A percentile compares a stretch with the other conserved stretches of the same genome.
These are phyloP conservation scores for Cepaea nemoralis DNA, from an alignment of 1,140 invertebrate species.

Conservation along the genomic window DNA sequence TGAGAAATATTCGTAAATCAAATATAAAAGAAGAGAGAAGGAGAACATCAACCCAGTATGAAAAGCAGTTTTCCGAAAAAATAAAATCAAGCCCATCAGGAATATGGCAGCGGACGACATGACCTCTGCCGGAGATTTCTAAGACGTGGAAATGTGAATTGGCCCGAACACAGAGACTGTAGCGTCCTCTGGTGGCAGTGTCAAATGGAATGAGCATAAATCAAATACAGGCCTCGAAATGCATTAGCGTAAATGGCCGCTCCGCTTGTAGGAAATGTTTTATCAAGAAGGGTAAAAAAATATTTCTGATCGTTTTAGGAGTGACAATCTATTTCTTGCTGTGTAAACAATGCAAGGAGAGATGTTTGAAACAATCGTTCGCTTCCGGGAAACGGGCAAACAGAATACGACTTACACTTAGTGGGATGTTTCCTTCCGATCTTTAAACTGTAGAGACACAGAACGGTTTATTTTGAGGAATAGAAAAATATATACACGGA, in stretches of 20 bases:
- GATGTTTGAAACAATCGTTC: no score
- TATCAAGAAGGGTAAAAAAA: no score
- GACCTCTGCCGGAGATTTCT: neutral
- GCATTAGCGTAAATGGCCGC: neutral
- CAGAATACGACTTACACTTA: no score
- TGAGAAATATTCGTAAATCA: neutral
- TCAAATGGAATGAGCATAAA: constrained; percentile 13
- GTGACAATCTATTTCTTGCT: no score
- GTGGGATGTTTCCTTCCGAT: no score
- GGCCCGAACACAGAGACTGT: neutral
- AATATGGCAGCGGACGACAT: neutral
- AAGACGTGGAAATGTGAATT: neutral
- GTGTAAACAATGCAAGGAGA: no score
- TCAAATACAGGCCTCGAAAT: neutral
- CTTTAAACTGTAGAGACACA: no score
- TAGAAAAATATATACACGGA: no score
- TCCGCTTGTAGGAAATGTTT: neutral
- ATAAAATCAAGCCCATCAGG: neutral
- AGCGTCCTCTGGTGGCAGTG: neutral
- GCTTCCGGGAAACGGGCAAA: no score
- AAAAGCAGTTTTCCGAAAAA: neutral
- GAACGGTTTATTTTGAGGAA: no score
- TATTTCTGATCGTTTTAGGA: no score
- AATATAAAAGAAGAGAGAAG: neutral
- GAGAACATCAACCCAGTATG: neutral